Base-by-base conservation (phyloP, 2,888 invertebrate genomes). In the Drosophila sordidula region DNA sequence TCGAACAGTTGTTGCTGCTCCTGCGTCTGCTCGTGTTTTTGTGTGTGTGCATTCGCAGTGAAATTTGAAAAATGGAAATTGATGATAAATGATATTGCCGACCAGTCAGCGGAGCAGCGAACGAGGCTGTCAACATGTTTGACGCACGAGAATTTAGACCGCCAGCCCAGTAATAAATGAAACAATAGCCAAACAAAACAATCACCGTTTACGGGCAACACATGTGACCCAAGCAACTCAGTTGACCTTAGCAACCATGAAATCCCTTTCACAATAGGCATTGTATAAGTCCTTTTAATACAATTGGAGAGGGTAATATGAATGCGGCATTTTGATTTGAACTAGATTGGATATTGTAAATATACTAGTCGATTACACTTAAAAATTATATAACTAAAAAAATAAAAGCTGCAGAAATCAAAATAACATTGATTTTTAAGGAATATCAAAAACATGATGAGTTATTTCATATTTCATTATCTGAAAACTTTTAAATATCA, bases 41-140 rank as follows among this genome's bases (percentile, higher is more conserved):
- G 38, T 66, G 52, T 65, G 57, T 65, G 76, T 61, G 73, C 78
- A 70, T 56, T 78, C 70, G 69, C 72, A 75, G 80, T 78, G 67
- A 80, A 84, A 80, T 88, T 89, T 89, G 89, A 89, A 89, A 89
- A 89, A 89, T 89, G 88, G 85, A 87, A 89, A 89, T 89, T 89
- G 88, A 89, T 89, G 89, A 89, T 89, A 89, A 89, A 89, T 89
- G 89, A 79, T 83, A 76, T 78, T 85, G 80, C 75, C 80, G 85
- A 79, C 80, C 82, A 78, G 75, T 73, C 49, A 62, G 49, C 54
- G 56, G 56, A 54, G 72, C 64, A 58, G 45, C 50, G 57, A 77
- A 81, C 71, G 47, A 64, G 70, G 78, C 86, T 89, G 89, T 86
- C 89, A 87, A 80, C 87, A 75, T 76, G 66, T 76, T 82, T 78